phyloP scores from a whole-genome alignment of 2,888 invertebrate genomes.

The Flexamia atlantica region DNA sequence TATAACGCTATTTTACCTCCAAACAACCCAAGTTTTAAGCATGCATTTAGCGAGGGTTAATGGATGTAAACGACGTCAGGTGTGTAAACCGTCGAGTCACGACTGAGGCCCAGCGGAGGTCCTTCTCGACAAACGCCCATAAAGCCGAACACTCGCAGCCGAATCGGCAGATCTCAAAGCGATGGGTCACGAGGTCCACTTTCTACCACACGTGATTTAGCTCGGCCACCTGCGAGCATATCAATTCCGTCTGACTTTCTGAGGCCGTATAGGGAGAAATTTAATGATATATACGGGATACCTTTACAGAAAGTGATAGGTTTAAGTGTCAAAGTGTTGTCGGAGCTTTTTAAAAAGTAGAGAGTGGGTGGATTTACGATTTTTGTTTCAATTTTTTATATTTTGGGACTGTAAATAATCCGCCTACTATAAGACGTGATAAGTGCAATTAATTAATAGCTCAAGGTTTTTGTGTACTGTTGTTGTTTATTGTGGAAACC shows the following conservation, averaged over 20 bases:
- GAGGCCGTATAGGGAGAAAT: background rate
- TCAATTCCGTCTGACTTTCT: background rate
- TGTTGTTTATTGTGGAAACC: too few relatives aligned
- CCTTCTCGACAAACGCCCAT: background rate
- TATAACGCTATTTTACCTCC: too few relatives aligned
- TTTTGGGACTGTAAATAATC: too few relatives aligned
- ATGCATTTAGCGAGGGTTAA: too few relatives aligned
- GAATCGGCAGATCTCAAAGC: constrained; percentile 29
- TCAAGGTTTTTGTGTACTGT: too few relatives aligned
- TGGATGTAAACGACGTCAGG: background rate
- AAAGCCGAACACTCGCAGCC: background rate
- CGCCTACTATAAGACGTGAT: too few relatives aligned
- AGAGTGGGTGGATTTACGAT: too few relatives aligned
- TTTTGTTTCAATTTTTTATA: too few relatives aligned
- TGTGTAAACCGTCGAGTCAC: background rate
- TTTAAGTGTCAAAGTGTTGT: background rate
- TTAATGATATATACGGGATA: constrained; percentile 19
- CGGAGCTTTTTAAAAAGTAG: too few relatives aligned
- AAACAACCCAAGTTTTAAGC: too few relatives aligned
- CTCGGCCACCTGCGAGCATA: constrained; percentile 16
- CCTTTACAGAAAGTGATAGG: constrained; percentile 3
- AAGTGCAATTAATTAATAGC: too few relatives aligned
- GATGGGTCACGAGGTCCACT: constrained; percentile 13
- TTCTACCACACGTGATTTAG: constrained; percentile 23
- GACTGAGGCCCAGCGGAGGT: background rate